Evolutionary conservation across 2,888 invertebrate species (phyloP).

Genomic region (Rhamphomyia laevipes): DNA sequence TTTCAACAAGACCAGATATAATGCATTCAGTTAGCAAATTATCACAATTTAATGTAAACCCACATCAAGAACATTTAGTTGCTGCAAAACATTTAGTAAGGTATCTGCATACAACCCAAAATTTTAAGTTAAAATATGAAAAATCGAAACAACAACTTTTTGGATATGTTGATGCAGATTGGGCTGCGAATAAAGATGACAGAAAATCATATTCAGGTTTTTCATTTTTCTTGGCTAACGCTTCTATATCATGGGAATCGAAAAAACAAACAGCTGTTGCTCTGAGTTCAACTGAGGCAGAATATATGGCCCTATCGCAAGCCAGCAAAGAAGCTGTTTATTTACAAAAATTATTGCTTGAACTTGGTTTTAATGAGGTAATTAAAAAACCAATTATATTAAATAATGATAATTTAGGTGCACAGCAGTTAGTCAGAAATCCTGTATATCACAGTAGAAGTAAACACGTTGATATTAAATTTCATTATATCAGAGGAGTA

Average conservation of each 20-base stretch:
- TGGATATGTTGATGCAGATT: slow-evolving; percentile 17
- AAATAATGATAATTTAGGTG: slow-evolving; percentile 6
- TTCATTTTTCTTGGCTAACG: slow-evolving; percentile 6
- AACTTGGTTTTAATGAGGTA: slow-evolving; percentile 1
- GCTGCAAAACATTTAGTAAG: slow-evolving; percentile 16
- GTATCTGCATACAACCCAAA: slow-evolving; percentile 13
- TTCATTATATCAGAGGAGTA: slow-evolving; percentile 5
- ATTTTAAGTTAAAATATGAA: slow-evolving; percentile 12
- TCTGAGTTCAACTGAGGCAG: neutral
- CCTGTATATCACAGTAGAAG: slow-evolving; percentile 4
- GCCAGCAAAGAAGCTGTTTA: slow-evolving; percentile 9
- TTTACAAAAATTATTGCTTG: slow-evolving; percentile 3
- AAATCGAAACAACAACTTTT: slow-evolving; percentile 10
- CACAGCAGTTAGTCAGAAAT: slow-evolving; percentile 6
- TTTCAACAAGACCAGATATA: slow-evolving; percentile 7
- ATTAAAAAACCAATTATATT: neutral
- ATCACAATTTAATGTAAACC: slow-evolving; percentile 15
- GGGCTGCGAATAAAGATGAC: slow-evolving; percentile 12
- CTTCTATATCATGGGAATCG: neutral
- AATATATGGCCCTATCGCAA: slow-evolving; percentile 6
- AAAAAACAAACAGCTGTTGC: slow-evolving; percentile 5
- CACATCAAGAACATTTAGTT: slow-evolving; percentile 16
- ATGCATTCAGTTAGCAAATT: slow-evolving; percentile 3
- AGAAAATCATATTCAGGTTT: slow-evolving; percentile 13
- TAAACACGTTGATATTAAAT: slow-evolving; percentile 8